These are phyloP conservation scores for Meghimatium bilineatum DNA, from an alignment of 2,888 invertebrate species.

Conservation along the genomic window DNA sequence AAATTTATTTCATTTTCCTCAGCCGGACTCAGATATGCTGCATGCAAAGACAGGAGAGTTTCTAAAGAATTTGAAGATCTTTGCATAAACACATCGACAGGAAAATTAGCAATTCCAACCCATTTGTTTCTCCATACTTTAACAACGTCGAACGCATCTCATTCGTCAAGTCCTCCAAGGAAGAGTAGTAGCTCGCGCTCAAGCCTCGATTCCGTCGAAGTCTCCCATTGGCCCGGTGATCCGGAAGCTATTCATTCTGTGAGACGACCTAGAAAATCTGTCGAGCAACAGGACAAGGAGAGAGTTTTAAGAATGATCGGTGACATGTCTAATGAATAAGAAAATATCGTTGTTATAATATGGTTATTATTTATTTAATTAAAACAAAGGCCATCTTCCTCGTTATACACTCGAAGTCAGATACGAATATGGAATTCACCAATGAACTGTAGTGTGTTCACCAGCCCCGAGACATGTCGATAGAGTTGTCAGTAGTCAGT, in stretches of 20 bases:
- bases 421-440: too few species aligned
- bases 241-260: conserved; percentile 68
- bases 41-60: conserved; percentile 60
- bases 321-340: conserved; percentile 4
- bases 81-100: conserved; percentile 62
- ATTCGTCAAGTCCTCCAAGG: conserved; percentile 41
- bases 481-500: too few species aligned
- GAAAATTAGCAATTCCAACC: conserved; percentile 56
- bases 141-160: conserved; percentile 33
- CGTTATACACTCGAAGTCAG: too few species aligned
- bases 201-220: conserved; percentile 45
- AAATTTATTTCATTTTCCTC: neutral
- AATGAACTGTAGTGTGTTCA: too few species aligned
- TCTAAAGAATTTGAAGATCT: conserved; percentile 71
- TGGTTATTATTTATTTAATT: too few species aligned
- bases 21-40: conserved; percentile 57
- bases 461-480: too few species aligned
- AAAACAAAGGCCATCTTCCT: too few species aligned
- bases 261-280: conserved; percentile 62
- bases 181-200: conserved; percentile 29
- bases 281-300: conserved; percentile 63
- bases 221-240: conserved; percentile 58
- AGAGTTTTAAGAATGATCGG: conserved; percentile 26
- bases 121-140: conserved; percentile 21
- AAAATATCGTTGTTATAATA: too few species aligned